phyloP scores from a whole-genome alignment of 2,797 vertebrate species.

The Spinus olivaceus region DNA sequence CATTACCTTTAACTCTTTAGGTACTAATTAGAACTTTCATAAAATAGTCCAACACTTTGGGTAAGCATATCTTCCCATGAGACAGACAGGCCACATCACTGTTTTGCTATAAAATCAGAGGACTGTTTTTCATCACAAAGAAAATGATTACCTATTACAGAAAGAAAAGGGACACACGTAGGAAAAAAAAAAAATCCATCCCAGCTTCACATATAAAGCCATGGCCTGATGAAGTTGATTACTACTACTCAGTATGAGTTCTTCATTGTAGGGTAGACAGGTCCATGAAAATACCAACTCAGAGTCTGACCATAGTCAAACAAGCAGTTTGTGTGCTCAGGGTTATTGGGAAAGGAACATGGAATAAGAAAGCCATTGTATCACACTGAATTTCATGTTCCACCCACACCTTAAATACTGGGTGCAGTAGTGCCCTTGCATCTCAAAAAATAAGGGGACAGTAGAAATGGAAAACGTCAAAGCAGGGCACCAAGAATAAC shows the following conservation, averaged over 20 bases:
- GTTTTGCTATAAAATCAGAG: conserved; percentile 40
- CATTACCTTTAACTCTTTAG: conserved; percentile 43
- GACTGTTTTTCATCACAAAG: conserved; percentile 37
- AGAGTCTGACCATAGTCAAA: not conserved
- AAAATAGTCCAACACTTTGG: conserved; percentile 12
- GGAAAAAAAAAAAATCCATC: not conserved
- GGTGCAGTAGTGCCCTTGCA: not conserved
- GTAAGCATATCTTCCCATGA: conserved; percentile 19
- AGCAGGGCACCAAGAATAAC: not conserved
- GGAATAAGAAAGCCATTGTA: not conserved
- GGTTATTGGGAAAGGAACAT: not conserved
- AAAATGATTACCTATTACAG: conserved; percentile 45
- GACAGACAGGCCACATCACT: conserved; percentile 14
- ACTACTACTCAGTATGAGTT: not conserved
- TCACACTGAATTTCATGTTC: not conserved
- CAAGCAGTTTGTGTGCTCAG: not conserved
- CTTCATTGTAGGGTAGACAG: not conserved
- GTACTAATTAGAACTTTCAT: conserved; percentile 42
- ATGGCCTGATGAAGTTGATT: not conserved
- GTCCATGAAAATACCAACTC: not conserved
- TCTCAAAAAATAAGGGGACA: not conserved
- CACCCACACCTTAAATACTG: not conserved
- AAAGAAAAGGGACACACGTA: conserved; percentile 2
- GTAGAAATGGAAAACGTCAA: not conserved
- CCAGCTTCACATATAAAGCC: not conserved